Evolutionary conservation across 1,140 invertebrate species (phyloP).

Genomic region (Caenorhabditis inopinata): DNA sequence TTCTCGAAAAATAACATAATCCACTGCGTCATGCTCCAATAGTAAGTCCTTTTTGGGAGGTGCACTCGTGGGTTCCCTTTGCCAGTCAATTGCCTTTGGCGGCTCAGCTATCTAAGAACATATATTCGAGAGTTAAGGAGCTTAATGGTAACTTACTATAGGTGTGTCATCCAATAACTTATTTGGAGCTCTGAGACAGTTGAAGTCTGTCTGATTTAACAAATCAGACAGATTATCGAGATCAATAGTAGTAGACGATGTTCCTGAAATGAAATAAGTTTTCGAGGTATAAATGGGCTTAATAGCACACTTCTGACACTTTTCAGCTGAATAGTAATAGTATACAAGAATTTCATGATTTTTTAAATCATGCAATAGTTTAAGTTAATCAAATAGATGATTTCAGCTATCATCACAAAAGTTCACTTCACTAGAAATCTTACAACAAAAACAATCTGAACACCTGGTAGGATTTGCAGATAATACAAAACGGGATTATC

Average conservation of each 20-base stretch:
- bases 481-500: constrained; percentile 16
- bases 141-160: background rate
- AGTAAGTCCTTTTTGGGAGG: background rate
- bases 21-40: constrained; percentile 20
- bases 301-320: background rate
- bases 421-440: no score
- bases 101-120: background rate
- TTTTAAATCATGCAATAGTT: no score
- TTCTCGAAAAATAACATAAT: constrained; percentile 44
- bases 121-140: background rate
- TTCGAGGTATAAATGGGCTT: no score
- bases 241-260: constrained; percentile 35
- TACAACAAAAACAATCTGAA: background rate
- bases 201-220: constrained; percentile 37
- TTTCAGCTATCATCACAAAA: no score
- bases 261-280: constrained; percentile 18
- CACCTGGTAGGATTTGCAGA: constrained; percentile 21
- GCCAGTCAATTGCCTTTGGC: constrained; percentile 42
- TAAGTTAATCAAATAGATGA: no score
- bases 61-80: background rate
- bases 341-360: background rate
- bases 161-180: constrained; percentile 32
- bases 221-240: constrained; percentile 40
- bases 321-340: background rate
- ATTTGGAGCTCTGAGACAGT: constrained; percentile 43